Evolutionary conservation across 2,113 vertebrate species (phyloP), one percentile per base, ranked within the genome.

Genomic region (Forbesichthys papilliferus): DNA sequence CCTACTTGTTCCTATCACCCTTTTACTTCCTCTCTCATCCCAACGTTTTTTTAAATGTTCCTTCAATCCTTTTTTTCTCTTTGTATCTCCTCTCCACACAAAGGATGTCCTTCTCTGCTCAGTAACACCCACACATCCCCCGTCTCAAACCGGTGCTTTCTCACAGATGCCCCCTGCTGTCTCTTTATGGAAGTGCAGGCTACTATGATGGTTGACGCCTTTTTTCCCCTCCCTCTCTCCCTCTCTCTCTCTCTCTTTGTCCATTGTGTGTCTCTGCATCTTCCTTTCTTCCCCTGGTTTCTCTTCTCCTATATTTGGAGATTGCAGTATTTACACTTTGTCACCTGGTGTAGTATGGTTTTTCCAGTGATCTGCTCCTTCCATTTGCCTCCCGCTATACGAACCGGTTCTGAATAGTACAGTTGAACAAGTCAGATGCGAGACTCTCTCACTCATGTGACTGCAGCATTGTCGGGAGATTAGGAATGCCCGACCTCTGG

Each of bases 131-230:
- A 72, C 78, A 51, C 77, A 75, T 62, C 16, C 68, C 74, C 55
- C 58, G 9, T 11, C 10, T 77, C 16, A 60, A 9, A 42, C 61
- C 71, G 12, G 1, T 70, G 8, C 14, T 74, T 60, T 72, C 66
- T 73, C 77, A n/a, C 51, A 66, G 81, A 73, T 84, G 84, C 90
- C 87, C 79, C 69, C 87, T 81, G 68, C 85, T 88, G 90, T 83
- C 57, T 65, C 11, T 72, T 16, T 10, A 5, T 62, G 70, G 36
- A 55, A 84, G 52, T 88, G 75, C 86, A 87, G 12, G 55, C 47
- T 71, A 7, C 16, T 49, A 69, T 79, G 76, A 86, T 82, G 66
- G 63, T 68, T 73, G 71, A 75, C 46, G 49, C 1, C 33, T 67
- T 79, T 47, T 10, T 57, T 4, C 14, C 55, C 18, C 49, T 11